These are phyloP conservation scores for Nudaria mundana DNA, from an alignment of 2,888 invertebrate genomes.

Conservation along the genomic window DNA sequence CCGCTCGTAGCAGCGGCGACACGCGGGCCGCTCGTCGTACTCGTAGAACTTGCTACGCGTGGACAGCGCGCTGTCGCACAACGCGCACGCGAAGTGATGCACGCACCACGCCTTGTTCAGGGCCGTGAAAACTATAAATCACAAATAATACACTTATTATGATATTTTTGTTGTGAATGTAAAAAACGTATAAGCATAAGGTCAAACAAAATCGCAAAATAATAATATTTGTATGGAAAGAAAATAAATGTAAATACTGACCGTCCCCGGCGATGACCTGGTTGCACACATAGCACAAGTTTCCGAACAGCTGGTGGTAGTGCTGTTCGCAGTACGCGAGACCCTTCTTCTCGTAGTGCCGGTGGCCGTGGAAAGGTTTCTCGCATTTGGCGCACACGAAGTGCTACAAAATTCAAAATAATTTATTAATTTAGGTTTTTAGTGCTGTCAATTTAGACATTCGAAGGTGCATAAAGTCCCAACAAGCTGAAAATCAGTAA, in stretches of 20 bases:
- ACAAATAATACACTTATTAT: no score
- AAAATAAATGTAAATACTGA: slow-evolving; percentile 61
- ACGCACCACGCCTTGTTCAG: slow-evolving; percentile 99
- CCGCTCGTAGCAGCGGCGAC: slow-evolving; percentile 98
- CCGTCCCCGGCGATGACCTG: slow-evolving; percentile 99
- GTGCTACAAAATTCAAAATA: slow-evolving; percentile 83
- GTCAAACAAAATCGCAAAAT: no score
- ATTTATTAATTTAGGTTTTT: neutral
- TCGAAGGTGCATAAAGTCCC: no score
- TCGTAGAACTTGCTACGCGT: slow-evolving; percentile 99
- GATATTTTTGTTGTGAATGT: no score
- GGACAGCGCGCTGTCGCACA: slow-evolving; percentile 97
- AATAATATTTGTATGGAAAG: no score
- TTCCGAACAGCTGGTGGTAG: slow-evolving; percentile 99
- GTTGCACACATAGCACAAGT: slow-evolving; percentile 99
- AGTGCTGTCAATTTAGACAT: neutral
- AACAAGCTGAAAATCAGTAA: no score
- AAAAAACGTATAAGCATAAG: no score
- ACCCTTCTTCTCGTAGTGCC: slow-evolving; percentile 99
- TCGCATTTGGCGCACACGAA: slow-evolving; percentile 99
- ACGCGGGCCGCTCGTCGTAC: slow-evolving; percentile 98
- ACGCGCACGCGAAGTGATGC: slow-evolving; percentile 98
- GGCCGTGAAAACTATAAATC: slow-evolving; percentile 95
- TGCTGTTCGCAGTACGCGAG: slow-evolving; percentile 99
- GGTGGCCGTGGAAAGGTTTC: slow-evolving; percentile 99